Base-by-base conservation (phyloP, 1,140 invertebrate genomes). In the Bombus vancouverensis region DNA sequence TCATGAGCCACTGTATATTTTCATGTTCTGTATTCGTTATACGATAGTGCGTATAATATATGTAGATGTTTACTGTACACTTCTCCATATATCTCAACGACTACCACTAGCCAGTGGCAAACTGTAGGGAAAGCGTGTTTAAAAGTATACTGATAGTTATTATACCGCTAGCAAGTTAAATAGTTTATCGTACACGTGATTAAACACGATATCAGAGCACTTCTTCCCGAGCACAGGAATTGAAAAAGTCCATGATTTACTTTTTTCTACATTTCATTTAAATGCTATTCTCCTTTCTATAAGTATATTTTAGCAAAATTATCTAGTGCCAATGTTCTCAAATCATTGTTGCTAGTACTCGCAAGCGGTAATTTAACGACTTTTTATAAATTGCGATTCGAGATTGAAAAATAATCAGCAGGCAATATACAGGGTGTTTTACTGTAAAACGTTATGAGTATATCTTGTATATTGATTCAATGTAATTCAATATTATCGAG, bases 241-340 rank as follows among this genome's bases (percentile, higher is more conserved):
- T 72, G 44, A 71, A 62, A n/a, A 57, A 53, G 6, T 2, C 0
- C 1, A 53, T 22, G 18, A 53, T 53, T 53, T 39, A 3, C 44
- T 80, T 25, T n/a, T 25, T 9, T 34, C 15, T 1, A 39, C 47
- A 8, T 37, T 15, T 53, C 18, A 13, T 32, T 74, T 6, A 10
- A 18, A 44, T 32, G 12, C n/a, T 83, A 32, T 32, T n/a, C n/a
- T 25, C 22, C 44, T 25, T 32, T n/a, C 32, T 42, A 80, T 68
- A 73, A 73, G 80, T 42, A 32, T 25, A 32, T 32, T 80, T 65
- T n/a, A 80, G 39, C 68, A 22, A 73, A 53, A 18, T 34, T 62
- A 53, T 85, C 77, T 53, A 80, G 77, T 80, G 68, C 77, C 77
- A 85, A 84, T 47, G 47, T 83, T 78, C 22, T n/a, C 0, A 70